Evolutionary conservation across 1,140 invertebrate species (phyloP).

Genomic region (Zelostemma sp.): DNA sequence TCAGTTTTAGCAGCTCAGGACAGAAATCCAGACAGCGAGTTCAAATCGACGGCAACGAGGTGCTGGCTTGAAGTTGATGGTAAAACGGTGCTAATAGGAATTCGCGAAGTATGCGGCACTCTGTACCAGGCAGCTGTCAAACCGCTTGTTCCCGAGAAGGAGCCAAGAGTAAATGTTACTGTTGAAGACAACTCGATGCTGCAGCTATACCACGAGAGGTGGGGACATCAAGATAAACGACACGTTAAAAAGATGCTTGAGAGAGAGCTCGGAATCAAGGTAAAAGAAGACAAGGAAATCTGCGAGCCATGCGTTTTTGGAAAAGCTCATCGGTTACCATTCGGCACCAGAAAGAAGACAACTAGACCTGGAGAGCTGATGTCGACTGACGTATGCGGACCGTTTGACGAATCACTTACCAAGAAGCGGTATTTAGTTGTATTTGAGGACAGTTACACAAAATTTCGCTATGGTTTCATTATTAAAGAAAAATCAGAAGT

Average conservation of each 20-base stretch:
- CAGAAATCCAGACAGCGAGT: conserved; percentile 39
- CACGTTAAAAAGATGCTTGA: conserved; percentile 41
- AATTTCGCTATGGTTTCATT: conserved; percentile 52
- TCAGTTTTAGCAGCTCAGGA: conserved; percentile 50
- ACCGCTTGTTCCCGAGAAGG: conserved; percentile 25
- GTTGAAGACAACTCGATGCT: conserved; percentile 15
- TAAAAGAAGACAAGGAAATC: conserved; percentile 34
- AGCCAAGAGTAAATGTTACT: conserved; percentile 10
- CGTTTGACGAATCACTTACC: conserved; percentile 47
- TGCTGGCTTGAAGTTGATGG: conserved; percentile 34
- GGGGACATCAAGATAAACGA: conserved; percentile 52
- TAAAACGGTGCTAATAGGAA: conserved; percentile 22
- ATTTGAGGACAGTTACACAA: conserved; percentile 53
- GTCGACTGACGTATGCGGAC: conserved; percentile 51
- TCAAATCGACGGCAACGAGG: conserved; percentile 28
- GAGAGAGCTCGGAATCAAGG: conserved; percentile 35
- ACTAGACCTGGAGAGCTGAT: conserved; percentile 48
- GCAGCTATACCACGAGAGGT: conserved; percentile 51
- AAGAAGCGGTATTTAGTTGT: conserved; percentile 51
- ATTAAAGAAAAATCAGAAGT: conserved; percentile 53
- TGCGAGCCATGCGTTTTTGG: conserved; percentile 54
- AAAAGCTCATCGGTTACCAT: conserved; percentile 52
- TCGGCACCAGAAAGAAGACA: conserved; percentile 46
- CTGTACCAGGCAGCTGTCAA: conserved; percentile 36
- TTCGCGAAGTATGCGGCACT: conserved; percentile 29